Base-by-base conservation (phyloP, 2,797 vertebrate genomes). In the Sternotherus odoratus region DNA sequence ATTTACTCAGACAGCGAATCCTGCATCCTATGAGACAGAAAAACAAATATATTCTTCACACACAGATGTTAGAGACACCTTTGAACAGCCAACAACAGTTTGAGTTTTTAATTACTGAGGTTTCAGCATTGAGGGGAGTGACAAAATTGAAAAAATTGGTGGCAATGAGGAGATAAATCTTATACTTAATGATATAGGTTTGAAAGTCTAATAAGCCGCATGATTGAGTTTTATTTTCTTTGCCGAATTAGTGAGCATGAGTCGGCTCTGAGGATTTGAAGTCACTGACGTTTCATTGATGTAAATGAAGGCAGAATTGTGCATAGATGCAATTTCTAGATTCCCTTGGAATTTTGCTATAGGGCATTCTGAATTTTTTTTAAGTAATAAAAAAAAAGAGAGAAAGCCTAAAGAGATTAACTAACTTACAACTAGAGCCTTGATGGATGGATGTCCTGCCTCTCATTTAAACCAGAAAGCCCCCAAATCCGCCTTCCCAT, bases 381-480 rank as follows among this genome's bases (percentile, higher is more conserved):
- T 39, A 56, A 97, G 87, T 33, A 83, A 82, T 85, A 95, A 84
- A 95, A 83, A 81, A 83, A 95, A 92, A 39, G 11, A 79, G 66
- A 96, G 53, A 66, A 82, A 97, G 92, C 80, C 69, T 49, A 91
- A 93, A 85, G 54, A 97, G 60, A 93, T 86, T 89, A 96, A 92
- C 51, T 50, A 77, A 95, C 74, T 90, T 95, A 46, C 83, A 95
- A 89, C 5, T 0, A 92, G 97, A 92, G 53, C 53, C 69, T 91
- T 95, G 79, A 92, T 8, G 8, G 86, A 51, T 54, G 60, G 2
- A 28, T 80, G 13, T 86, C 94, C 87, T 86, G 85, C 83, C 72
- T 95, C 89, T 93, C 95, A 97, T 92, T 95, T 91, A 95, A 83
- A 96, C 89, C 78, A 78, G 83, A 91, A 92, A 88, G 60, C 43